Conservation (phyloP, 1,140 invertebrate species). For the Theocolax elegans region DNA sequence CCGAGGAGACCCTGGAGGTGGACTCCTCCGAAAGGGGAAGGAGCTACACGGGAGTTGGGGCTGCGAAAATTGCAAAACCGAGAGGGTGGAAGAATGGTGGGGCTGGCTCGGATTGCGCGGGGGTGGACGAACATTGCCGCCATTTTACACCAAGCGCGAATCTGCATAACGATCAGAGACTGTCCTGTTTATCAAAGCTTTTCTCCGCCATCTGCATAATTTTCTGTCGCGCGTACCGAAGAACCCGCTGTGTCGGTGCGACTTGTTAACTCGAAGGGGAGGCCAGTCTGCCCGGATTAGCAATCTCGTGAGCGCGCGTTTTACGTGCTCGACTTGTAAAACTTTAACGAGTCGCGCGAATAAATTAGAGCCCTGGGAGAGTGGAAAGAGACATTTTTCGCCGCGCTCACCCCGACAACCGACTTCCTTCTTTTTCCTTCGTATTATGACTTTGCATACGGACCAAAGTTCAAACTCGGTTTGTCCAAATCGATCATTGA, state of each 20-base stretch:
- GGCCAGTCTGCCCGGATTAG: not conserved
- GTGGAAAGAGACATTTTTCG: too few species aligned
- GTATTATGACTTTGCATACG: too few species aligned
- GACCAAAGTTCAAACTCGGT: too few species aligned
- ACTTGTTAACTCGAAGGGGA: not conserved
- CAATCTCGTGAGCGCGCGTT: slow-evolving; percentile 47
- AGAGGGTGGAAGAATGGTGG: slow-evolving; percentile 8
- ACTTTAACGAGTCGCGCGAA: slow-evolving; percentile 58
- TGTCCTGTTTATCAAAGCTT: slow-evolving; percentile 69
- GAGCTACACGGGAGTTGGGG: not conserved
- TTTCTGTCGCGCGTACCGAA: slow-evolving; percentile 59
- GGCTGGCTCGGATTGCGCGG: too few species aligned
- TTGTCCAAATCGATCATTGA: too few species aligned
- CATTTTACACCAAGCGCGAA: slow-evolving; percentile 66
- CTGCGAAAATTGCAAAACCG: slow-evolving; percentile 39
- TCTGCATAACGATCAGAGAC: slow-evolving; percentile 70
- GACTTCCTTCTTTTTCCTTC: too few species aligned
- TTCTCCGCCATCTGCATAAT: slow-evolving; percentile 69
- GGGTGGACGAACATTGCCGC: slow-evolving; percentile 61
- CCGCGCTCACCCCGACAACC: too few species aligned
- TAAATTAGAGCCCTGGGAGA: slow-evolving; percentile 48
- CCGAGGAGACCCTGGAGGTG: slow-evolving; percentile 55
- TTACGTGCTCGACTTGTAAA: slow-evolving; percentile 64
- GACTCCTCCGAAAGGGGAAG: slow-evolving; percentile 35
- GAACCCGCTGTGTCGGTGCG: not conserved